Conservation (phyloP, 2,888 invertebrate species). For the Mythimna impura region DNA sequence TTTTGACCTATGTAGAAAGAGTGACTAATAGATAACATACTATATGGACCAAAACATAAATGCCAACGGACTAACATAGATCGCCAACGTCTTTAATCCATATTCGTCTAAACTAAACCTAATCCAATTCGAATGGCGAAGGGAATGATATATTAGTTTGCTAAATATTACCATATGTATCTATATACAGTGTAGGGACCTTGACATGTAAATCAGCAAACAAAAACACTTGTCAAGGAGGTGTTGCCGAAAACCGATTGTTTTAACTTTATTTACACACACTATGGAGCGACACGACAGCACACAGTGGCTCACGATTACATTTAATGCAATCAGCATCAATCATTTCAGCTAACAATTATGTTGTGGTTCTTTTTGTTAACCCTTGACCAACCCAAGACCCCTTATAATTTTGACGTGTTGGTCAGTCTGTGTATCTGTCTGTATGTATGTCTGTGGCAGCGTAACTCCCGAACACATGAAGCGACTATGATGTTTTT, state of each 20-base stretch:
- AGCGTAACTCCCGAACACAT: no score
- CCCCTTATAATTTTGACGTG: no score
- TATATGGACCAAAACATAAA: constrained; percentile 4
- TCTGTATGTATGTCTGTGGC: no score
- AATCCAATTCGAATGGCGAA: neutral
- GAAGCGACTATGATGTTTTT: no score
- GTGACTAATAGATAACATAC: neutral
- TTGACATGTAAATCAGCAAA: constrained; percentile 23
- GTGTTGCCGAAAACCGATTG: constrained; percentile 25
- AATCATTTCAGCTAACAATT: neutral
- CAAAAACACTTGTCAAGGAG: constrained; percentile 30
- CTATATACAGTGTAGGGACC: constrained; percentile 14
- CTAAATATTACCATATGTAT: constrained; percentile 6
- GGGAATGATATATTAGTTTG: neutral
- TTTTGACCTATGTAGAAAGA: neutral
- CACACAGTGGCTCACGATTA: neutral
- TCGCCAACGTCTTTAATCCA: constrained; percentile 33
- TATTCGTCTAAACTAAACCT: neutral
- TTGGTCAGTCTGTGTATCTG: no score
- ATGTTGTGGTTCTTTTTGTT: neutral
- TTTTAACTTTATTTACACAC: neutral
- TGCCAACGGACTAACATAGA: constrained; percentile 5
- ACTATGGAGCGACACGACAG: neutral
- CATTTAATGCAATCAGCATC: neutral
- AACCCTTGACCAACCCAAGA: no score